Evolutionary conservation across 2,888 invertebrate genomes (phyloP), one percentile per base, ranked within the genome.

Genomic region (Lepidocyrtinus sp.): DNA sequence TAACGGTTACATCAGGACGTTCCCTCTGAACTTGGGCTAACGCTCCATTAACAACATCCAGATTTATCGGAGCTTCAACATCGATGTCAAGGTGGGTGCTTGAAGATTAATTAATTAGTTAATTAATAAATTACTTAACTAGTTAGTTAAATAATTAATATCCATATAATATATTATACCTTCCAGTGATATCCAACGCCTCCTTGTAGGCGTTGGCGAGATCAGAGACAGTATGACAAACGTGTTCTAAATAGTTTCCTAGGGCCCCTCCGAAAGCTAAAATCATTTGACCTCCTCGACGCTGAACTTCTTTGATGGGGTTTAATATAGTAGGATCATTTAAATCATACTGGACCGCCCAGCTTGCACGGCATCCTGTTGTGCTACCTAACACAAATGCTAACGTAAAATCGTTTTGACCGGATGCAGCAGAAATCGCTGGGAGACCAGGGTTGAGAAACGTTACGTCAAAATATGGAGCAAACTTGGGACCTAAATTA

Each of bases 211-310:
- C 86, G 1, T 36, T 59, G 19, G 69, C 70, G 0, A 86, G 80
- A 9, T 74, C 70, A 17, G 71, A 80, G n/a, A 55, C 55, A 0
- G 81, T 82, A 0, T 72, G 5, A 61, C 86, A 86, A 5, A 77
- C n/a, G 45, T 86, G 82, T 55, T 86, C 86, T 61, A 86, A 75
- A 21, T 86, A 86, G 5, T 85, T 85, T 15, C 85, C 85, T n/a
- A 83, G 12, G 2, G 83, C 83, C 12, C 79, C 79, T 24, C 76
- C 71, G 17, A 21, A 76, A 1, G 84, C 85, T 0, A 85, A 62
- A 21, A 84, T 84, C 45, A 85, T 72, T 75, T 85, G 69, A 46
- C 84, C 85, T 5, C 85, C 84, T 45, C 65, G 45, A 9, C 21
- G 25, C 24, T 82, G 77, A 17, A 85, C 50, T 12, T 61, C 65